Base-by-base conservation (phyloP, 2,797 vertebrate genomes). In the Helicolenus hilgendorfi region DNA sequence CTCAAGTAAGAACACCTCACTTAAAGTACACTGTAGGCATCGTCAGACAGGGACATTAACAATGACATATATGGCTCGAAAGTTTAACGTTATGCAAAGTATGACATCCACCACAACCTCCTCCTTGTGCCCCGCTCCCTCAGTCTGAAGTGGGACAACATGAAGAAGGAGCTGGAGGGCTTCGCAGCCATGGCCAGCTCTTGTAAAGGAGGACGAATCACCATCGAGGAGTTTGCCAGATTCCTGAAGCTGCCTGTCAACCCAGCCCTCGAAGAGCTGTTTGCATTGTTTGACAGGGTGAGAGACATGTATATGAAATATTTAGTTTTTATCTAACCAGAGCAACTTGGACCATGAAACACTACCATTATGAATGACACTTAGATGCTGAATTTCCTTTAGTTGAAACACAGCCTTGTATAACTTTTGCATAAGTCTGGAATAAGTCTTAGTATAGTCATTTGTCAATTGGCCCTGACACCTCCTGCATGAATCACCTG, bases 201-300 rank as follows among this genome's bases (percentile, higher is more conserved):
- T 24, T 98, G 98, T 71, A 98, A 98, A 92, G 99, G 99, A 11
- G 99, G 99, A 64, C 97, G 98, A 84, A 99, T 99, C 90, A 97
- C 97, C 59, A 98, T 99, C 9, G 96, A 98, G 22, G 98, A 99
- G 93, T 99, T 99, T 94, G 98, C 99, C 0, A 79, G 77, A 7
- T 98, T 99, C 94, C 96, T 99, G 74, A 99, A 99, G 94, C 93
- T 99, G 14, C 99, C 99, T 0, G 29, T 99, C 81, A 98, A 93
- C 7, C 97, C 98, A 11, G 95, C 96, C 56, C 97, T 99, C 3
- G 94, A 92, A 92, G 98, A 99, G 87, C 97, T 99, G 55, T 99
- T 99, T 89, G 85, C 97, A 2, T 97, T 99, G 85, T 99, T 99
- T 80, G 99, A 99, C 96, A 97, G 99, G 98, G 99, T 99, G 95